phyloP scores from a whole-genome alignment of 2,888 invertebrate species.

The Camptogramma bilineatum region DNA sequence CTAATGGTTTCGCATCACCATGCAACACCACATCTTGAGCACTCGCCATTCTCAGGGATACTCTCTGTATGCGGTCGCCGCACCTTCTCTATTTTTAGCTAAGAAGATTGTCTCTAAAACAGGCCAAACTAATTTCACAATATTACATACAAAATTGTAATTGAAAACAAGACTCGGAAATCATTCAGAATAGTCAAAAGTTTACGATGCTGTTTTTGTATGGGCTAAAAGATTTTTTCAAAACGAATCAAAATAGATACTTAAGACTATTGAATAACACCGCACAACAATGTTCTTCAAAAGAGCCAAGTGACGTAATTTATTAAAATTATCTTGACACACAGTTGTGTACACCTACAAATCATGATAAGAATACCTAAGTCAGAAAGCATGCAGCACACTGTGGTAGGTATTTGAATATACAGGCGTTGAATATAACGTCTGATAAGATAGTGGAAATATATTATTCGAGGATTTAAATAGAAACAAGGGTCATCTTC shows the following conservation, averaged over 20 bases:
- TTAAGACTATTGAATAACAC: constrained; percentile 17
- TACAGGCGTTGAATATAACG: constrained; percentile 25
- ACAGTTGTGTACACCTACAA: constrained; percentile 32
- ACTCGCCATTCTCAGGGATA: constrained; percentile 51
- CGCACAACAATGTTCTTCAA: constrained; percentile 18
- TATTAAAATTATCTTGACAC: constrained; percentile 38
- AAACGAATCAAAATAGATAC: neutral
- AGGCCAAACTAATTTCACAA: constrained; percentile 45
- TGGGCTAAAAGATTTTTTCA: constrained; percentile 9
- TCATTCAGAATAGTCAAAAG: constrained; percentile 63
- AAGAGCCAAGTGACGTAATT: constrained; percentile 32
- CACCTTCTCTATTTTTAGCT: constrained; percentile 40
- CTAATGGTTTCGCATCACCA: constrained; percentile 61
- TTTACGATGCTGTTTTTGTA: constrained; percentile 60
- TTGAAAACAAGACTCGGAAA: constrained; percentile 58
- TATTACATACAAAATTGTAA: constrained; percentile 51
- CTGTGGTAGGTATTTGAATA: constrained; percentile 34
- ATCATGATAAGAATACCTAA: constrained; percentile 45
- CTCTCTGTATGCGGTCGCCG: constrained; percentile 46
- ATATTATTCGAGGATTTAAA: constrained; percentile 36
- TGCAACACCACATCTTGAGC: constrained; percentile 58
- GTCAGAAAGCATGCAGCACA: constrained; percentile 42
- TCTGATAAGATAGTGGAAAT: constrained; percentile 39
- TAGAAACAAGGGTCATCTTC: constrained; percentile 30
- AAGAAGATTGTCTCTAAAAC: constrained; percentile 11